A percentile compares a stretch with the other conserved stretches of the same genome.
Evolutionary conservation across 2,888 invertebrate genomes (phyloP).

Genomic region (Drosophila ustulata): DNA sequence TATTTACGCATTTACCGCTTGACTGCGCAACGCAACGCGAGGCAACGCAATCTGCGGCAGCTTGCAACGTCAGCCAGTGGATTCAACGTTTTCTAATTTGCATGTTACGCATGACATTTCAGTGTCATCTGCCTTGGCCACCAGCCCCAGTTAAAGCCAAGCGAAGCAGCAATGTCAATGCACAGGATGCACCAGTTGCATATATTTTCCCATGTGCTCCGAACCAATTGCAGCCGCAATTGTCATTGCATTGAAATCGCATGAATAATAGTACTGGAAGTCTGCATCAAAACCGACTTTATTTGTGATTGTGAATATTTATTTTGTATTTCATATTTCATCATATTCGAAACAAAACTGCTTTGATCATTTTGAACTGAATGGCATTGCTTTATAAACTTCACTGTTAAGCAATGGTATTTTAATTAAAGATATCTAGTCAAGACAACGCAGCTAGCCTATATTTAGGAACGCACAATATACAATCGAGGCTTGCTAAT

Average conservation of each 20-base stretch:
- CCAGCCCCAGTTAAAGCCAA: conserved; percentile 17
- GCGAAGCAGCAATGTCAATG: conserved; percentile 69
- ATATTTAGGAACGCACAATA: background rate
- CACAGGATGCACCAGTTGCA: conserved; percentile 78
- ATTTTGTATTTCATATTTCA: no score
- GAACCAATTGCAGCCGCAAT: conserved; percentile 23
- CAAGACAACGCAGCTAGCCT: background rate
- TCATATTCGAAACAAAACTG: no score
- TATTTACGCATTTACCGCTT: conserved; percentile 71
- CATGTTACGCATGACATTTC: conserved; percentile 79
- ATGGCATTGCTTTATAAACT: background rate
- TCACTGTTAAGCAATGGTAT: background rate
- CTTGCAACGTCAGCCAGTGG: conserved; percentile 14
- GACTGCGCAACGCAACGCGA: conserved; percentile 42
- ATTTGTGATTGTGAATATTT: background rate
- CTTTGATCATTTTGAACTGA: no score
- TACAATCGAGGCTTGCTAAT: background rate
- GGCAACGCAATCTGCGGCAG: conserved; percentile 20
- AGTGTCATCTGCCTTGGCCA: conserved; percentile 58
- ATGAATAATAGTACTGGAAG: background rate
- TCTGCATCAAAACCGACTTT: background rate
- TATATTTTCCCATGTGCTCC: conserved; percentile 47
- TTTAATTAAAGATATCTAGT: background rate
- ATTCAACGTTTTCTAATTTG: conserved; percentile 51
- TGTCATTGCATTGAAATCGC: background rate